Evolutionary conservation across 2,888 invertebrate genomes (phyloP).

Genomic region (Mimas tiliae): DNA sequence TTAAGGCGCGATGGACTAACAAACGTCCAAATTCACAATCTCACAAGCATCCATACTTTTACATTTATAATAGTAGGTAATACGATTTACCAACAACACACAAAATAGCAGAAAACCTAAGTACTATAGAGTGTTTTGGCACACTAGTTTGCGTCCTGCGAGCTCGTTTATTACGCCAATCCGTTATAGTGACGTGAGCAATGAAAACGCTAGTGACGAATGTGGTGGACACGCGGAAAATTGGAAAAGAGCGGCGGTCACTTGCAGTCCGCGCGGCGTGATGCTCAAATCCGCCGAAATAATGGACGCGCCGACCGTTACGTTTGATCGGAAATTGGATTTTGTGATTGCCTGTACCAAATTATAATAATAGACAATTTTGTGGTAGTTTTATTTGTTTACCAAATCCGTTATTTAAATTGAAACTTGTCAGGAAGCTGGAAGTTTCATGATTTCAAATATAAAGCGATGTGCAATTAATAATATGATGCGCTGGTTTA

Average conservation of each 20-base stretch:
- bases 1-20: too few relatives aligned
- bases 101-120: too few relatives aligned
- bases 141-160: constrained; percentile 28
- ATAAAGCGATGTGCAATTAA: too few relatives aligned
- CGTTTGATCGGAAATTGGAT: constrained; percentile 32
- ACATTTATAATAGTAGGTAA: too few relatives aligned
- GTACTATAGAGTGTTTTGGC: too few relatives aligned
- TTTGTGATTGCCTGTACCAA: constrained; percentile 17
- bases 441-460: too few relatives aligned
- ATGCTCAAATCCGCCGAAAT: constrained; percentile 16
- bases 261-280: constrained; percentile 38
- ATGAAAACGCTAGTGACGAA: constrained; percentile 45
- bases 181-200: constrained; percentile 37
- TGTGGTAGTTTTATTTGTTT: neutral
- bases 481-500: too few relatives aligned
- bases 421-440: neutral
- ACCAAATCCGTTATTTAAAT: neutral
- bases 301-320: constrained; percentile 33
- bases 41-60: too few relatives aligned
- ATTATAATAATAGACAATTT: neutral
- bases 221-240: constrained; percentile 60
- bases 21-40: too few relatives aligned
- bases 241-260: constrained; percentile 56
- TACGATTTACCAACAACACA: too few relatives aligned
- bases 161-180: constrained; percentile 41